Base-by-base conservation (phyloP, 2,888 invertebrate genomes). In the Plebejus anna region DNA sequence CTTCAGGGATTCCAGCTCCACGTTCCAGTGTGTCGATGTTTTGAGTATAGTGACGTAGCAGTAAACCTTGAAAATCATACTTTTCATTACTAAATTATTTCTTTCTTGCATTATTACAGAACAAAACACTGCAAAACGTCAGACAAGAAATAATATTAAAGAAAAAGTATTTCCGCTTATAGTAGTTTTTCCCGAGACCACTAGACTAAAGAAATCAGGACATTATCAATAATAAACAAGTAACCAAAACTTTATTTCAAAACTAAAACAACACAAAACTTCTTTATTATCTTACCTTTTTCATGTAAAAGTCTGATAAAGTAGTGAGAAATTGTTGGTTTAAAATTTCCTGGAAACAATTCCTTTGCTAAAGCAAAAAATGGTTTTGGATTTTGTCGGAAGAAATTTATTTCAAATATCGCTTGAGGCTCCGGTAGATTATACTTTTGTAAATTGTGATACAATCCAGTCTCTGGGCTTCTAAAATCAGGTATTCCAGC, bases 401-500 rank as follows among this genome's bases (percentile, higher is more conserved):
- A 99, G 89, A 97, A 99, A 78, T 96, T 96, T 76, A 99, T 95
- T 85, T 98, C 97, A 87, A 99, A 99, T 82, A 99, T 97, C 0
- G 98, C 97, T 86, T 97, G 97, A 0, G 99, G 98, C 90, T 97
- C 95, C 0, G 98, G 98, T 70, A 99, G 92, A 81, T 98, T 96
- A 88, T 98, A 99, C 86, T 98, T 97, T 82, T 97, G 95, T 72
- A 99, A 93, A 87, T 99, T 98, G 87, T 97, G 96, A 87, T 99
- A 99, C 0, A 99, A 94, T 0, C 99, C 99, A 76, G 97, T 97
- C 47, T 96, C 97, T 0, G 98, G 98, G 32, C 98, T 98, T 36
- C 99, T 96, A 88, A 99, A 99, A 88, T 99, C 99, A 32, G 99
- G 99, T 82, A 99, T 99, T 57, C 99, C 99, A 77, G 98, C 98